Conservation (phyloP, 2,113 vertebrate genomes). For the Pelobates fuscus region DNA sequence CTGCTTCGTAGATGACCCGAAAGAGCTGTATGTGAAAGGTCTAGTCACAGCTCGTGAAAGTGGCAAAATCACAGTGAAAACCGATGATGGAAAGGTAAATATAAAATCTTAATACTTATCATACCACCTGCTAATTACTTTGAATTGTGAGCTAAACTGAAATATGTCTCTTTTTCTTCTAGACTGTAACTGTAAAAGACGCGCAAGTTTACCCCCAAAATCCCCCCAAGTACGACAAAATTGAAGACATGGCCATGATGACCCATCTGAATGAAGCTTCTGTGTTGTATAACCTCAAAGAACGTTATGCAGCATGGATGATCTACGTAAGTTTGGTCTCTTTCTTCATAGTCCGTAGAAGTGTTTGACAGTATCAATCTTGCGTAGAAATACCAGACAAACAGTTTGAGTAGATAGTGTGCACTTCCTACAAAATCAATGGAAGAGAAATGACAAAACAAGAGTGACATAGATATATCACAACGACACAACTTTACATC, state of each 20-base stretch:
- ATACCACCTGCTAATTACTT: background rate
- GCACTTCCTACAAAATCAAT: too few species aligned
- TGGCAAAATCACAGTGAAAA: too few species aligned
- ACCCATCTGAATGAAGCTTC: conserved; percentile 89
- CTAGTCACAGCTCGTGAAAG: too few species aligned
- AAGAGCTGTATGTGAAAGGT: too few species aligned
- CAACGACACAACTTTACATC: too few species aligned
- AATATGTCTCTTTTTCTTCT: conserved; percentile 17
- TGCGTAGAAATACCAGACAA: too few species aligned
- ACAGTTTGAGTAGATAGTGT: too few species aligned
- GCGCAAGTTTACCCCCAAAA: conserved; percentile 76
- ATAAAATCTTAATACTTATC: conserved; percentile 41
- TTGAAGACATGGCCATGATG: conserved; percentile 93
- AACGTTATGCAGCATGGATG: conserved; percentile 93
- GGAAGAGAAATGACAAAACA: too few species aligned
- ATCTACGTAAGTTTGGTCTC: conserved; percentile 78
- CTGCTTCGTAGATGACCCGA: too few species aligned
- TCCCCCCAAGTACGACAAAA: conserved; percentile 89
- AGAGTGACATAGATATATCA: too few species aligned
- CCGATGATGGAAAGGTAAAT: conserved; percentile 76
- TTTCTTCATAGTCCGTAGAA: too few species aligned
- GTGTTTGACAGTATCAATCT: too few species aligned
- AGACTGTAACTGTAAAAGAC: conserved; percentile 64
- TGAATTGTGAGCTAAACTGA: background rate
- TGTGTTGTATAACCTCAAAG: conserved; percentile 91